A percentile compares a stretch with the other conserved stretches of the same genome.
These are phyloP conservation scores for Thera britannica DNA, from an alignment of 2,888 invertebrate genomes.

Conservation along the genomic window DNA sequence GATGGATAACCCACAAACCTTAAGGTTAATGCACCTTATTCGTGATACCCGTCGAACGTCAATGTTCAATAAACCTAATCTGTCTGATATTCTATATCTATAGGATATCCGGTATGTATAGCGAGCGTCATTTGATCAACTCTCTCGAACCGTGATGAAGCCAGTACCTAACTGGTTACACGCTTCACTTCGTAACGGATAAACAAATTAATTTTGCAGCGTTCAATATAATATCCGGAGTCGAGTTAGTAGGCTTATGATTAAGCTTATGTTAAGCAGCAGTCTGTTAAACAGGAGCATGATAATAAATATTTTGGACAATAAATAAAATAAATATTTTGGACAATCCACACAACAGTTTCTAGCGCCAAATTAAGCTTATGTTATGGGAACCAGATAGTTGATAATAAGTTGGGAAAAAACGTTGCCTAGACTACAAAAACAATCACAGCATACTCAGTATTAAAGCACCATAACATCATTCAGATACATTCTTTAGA, in stretches of 20 bases:
- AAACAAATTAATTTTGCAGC: slow-evolving; percentile 35
- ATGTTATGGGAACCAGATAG: too few relatives aligned
- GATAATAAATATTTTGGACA: too few relatives aligned
- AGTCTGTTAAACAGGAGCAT: neutral
- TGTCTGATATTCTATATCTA: neutral
- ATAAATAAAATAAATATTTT: too few relatives aligned
- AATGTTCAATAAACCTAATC: neutral
- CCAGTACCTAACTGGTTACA: slow-evolving; percentile 37
- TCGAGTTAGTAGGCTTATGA: neutral
- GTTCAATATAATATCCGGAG: slow-evolving; percentile 13
- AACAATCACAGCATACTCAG: too few relatives aligned
- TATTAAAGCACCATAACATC: too few relatives aligned
- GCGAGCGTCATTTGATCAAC: slow-evolving; percentile 35
- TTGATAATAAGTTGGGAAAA: neutral
- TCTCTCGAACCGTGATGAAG: slow-evolving; percentile 38
- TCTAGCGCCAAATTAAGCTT: too few relatives aligned
- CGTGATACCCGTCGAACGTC: neutral
- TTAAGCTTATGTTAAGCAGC: neutral
- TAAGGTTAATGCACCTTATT: neutral
- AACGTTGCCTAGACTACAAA: too few relatives aligned
- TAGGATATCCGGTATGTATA: slow-evolving; percentile 1
- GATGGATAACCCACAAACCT: neutral
- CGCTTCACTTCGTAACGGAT: slow-evolving; percentile 38
- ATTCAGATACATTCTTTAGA: too few relatives aligned
- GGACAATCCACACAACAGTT: too few relatives aligned